Evolutionary conservation across 2,888 invertebrate species (phyloP).

Genomic region (Atherix ibis): DNA sequence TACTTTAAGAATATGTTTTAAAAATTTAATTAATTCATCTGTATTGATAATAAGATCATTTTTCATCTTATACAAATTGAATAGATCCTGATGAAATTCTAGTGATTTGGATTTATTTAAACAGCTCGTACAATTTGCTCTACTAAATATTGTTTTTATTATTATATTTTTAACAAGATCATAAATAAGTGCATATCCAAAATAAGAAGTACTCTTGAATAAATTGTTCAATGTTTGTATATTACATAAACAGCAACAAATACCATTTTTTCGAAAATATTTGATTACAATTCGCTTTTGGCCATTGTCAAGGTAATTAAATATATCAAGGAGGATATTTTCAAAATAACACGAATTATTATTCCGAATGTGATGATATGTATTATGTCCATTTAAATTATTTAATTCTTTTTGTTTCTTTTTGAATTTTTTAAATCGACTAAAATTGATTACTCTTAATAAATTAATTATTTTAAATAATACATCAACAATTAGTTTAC

Average conservation of each 20-base stretch:
- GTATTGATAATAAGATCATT: slow-evolving; percentile 7
- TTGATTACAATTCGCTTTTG: slow-evolving; percentile 22
- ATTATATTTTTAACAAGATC: slow-evolving; percentile 24
- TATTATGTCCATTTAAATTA: not conserved
- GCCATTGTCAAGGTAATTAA: slow-evolving; percentile 16
- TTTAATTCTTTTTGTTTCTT: slow-evolving; percentile 1
- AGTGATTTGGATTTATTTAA: slow-evolving; percentile 23
- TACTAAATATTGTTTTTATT: slow-evolving; percentile 20
- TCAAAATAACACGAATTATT: slow-evolving; percentile 26
- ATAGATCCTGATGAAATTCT: slow-evolving; percentile 20
- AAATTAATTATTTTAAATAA: slow-evolving; percentile 1
- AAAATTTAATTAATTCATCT: slow-evolving; percentile 15
- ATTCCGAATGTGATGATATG: slow-evolving; percentile 12
- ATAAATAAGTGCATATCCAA: slow-evolving; percentile 21
- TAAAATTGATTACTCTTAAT: not conserved
- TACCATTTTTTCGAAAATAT: slow-evolving; percentile 21
- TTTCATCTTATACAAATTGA: slow-evolving; percentile 18
- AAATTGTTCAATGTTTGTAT: slow-evolving; percentile 18
- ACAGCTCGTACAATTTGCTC: slow-evolving; percentile 18
- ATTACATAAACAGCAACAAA: slow-evolving; percentile 29
- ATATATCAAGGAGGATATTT: slow-evolving; percentile 21
- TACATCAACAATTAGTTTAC: slow-evolving; percentile 5
- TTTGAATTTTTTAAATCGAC: not conserved
- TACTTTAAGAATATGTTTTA: slow-evolving; percentile 28
- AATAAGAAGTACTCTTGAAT: slow-evolving; percentile 15